Conservation (phyloP, 2,888 invertebrate species). For the Trichogramma dendrolimi region DNA sequence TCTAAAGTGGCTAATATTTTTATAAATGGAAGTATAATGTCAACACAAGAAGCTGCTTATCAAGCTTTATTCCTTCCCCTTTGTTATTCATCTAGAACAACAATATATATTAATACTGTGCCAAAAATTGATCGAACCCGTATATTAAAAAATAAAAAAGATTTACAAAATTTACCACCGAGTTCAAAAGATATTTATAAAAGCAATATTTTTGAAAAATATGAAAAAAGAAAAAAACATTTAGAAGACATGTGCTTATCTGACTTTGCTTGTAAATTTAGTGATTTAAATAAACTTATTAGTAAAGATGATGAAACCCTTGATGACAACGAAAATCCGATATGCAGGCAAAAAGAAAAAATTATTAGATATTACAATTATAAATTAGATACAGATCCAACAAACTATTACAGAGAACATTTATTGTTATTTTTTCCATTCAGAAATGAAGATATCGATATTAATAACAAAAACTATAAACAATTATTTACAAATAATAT, state of each 20-base stretch:
- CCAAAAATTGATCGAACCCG: constrained; percentile 15
- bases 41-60: constrained; percentile 34
- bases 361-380: constrained; percentile 17
- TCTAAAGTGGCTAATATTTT: constrained; percentile 21
- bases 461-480: constrained; percentile 4
- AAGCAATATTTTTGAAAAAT: constrained; percentile 18
- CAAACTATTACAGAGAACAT: constrained; percentile 24
- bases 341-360: constrained; percentile 11
- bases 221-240: constrained; percentile 11
- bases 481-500: constrained; percentile 7
- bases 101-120: constrained; percentile 27
- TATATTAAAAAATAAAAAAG: constrained; percentile 20
- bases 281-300: constrained; percentile 7
- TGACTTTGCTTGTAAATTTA: constrained; percentile 18
- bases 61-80: constrained; percentile 30
- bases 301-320: too few species aligned
- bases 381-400: constrained; percentile 16
- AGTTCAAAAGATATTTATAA: constrained; percentile 22
- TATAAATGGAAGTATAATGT: constrained; percentile 31
- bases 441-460: constrained; percentile 15
- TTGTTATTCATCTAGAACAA: constrained; percentile 27
- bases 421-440: constrained; percentile 22
- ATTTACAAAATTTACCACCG: constrained; percentile 10
- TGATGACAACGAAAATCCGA: too few species aligned
- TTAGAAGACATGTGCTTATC: constrained; percentile 22